A percentile compares a stretch with the other conserved stretches of the same genome.
These are phyloP conservation scores for Clarias magur DNA, from an alignment of 2,113 vertebrate genomes.

Conservation along the genomic window DNA sequence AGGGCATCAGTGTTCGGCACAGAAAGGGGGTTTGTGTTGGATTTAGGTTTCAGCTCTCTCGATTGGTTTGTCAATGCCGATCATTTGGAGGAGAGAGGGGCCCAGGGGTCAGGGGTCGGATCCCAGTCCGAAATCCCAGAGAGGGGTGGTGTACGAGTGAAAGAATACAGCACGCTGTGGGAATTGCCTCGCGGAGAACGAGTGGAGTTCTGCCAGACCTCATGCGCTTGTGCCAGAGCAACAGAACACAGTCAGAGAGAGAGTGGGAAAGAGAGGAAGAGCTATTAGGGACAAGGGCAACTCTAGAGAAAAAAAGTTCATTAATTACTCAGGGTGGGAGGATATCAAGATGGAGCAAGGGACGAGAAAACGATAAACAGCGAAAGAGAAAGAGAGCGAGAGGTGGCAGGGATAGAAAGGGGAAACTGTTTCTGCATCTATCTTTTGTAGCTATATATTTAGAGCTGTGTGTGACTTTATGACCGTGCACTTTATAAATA, in stretches of 20 bases:
- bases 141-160: constrained; percentile 18
- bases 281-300: constrained; percentile 40
- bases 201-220: constrained; percentile 43
- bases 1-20: background rate
- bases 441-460: constrained; percentile 31
- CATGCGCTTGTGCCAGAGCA: constrained; percentile 36
- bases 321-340: constrained; percentile 44
- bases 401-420: background rate
- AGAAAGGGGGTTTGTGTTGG: constrained; percentile 22
- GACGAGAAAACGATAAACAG: background rate
- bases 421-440: background rate
- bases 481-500: constrained; percentile 42
- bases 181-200: constrained; percentile 39
- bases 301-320: constrained; percentile 33
- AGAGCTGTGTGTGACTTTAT: constrained; percentile 13
- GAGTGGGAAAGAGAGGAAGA: constrained; percentile 27
- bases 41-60: constrained; percentile 36
- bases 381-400: background rate
- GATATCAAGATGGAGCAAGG: background rate
- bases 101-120: constrained; percentile 22
- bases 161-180: constrained; percentile 40
- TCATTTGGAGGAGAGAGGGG: constrained; percentile 34
- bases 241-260: constrained; percentile 37
- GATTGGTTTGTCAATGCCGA: constrained; percentile 40
- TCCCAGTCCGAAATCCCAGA: constrained; percentile 15